Conservation (phyloP, 1,140 invertebrate species). For the Mercenaria mercenaria region DNA sequence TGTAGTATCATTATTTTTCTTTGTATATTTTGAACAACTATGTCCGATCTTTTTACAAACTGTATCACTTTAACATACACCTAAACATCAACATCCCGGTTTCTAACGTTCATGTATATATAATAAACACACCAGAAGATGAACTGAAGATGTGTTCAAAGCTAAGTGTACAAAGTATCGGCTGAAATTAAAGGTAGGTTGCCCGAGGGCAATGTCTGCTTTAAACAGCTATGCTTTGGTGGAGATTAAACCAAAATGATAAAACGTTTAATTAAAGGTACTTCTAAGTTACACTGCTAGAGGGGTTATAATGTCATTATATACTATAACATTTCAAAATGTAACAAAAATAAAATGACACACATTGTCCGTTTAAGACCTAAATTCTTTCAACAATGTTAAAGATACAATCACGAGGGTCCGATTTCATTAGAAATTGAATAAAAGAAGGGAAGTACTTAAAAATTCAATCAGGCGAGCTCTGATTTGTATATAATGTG, state of each 20-base stretch:
- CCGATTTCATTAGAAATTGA: slow-evolving; percentile 15
- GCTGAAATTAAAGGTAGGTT: slow-evolving; percentile 28
- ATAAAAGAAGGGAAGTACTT: neutral
- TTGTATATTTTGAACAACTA: neutral
- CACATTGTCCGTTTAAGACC: neutral
- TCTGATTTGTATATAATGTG: neutral
- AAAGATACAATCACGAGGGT: neutral
- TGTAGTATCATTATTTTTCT: neutral
- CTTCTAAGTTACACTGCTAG: slow-evolving; percentile 2
- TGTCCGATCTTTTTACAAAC: neutral
- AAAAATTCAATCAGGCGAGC: neutral
- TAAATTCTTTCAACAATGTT: neutral
- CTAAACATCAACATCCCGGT: neutral
- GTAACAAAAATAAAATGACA: neutral
- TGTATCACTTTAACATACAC: neutral
- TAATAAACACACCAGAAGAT: neutral
- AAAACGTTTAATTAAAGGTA: slow-evolving; percentile 27
- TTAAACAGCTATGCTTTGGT: neutral
- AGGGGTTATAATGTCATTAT: slow-evolving; percentile 4
- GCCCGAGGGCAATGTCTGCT: slow-evolving; percentile 10
- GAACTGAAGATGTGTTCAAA: neutral
- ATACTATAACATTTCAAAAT: neutral
- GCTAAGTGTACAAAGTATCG: neutral
- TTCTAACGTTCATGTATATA: slow-evolving; percentile 2
- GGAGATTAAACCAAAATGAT: slow-evolving; percentile 5